Evolutionary conservation across 2,113 vertebrate genomes (phyloP).

Genomic region (Verasper variegatus): DNA sequence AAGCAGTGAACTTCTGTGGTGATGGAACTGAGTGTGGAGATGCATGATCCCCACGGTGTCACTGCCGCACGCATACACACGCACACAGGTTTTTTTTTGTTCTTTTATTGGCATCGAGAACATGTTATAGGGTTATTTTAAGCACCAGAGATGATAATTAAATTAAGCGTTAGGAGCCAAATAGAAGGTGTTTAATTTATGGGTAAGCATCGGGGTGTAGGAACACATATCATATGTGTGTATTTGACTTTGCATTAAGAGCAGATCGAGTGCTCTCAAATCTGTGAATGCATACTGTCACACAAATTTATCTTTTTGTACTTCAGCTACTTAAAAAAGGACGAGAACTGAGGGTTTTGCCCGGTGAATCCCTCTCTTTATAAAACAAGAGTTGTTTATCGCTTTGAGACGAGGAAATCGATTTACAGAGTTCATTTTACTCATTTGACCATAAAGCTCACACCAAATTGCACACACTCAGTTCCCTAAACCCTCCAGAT

Average conservation of each 20-base stretch:
- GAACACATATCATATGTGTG: constrained; percentile 9
- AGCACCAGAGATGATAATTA: constrained; percentile 26
- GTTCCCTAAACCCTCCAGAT: too few species aligned
- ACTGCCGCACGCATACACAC: constrained; percentile 4
- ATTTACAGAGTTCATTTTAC: too few species aligned
- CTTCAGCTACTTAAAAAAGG: constrained; percentile 1
- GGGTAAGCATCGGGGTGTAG: constrained; percentile 3
- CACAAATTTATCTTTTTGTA: constrained; percentile 39
- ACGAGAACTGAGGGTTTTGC: neutral
- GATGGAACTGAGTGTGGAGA: constrained; percentile 62
- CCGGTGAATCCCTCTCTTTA: neutral
- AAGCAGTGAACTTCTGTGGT: constrained; percentile 67
- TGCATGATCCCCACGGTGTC: constrained; percentile 49
- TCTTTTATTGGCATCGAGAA: constrained; percentile 28
- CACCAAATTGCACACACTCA: too few species aligned
- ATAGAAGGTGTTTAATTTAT: constrained; percentile 60
- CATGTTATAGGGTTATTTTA: constrained; percentile 26
- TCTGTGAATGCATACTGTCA: neutral
- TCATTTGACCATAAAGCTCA: too few species aligned
- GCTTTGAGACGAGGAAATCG: too few species aligned
- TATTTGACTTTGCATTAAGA: neutral
- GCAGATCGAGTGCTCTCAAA: too few species aligned
- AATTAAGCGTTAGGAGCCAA: constrained; percentile 31
- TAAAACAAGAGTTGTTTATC: neutral
- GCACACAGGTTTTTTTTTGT: constrained; percentile 13